Evolutionary conservation across 2,888 invertebrate genomes (phyloP).

Genomic region (Timandra comae): DNA sequence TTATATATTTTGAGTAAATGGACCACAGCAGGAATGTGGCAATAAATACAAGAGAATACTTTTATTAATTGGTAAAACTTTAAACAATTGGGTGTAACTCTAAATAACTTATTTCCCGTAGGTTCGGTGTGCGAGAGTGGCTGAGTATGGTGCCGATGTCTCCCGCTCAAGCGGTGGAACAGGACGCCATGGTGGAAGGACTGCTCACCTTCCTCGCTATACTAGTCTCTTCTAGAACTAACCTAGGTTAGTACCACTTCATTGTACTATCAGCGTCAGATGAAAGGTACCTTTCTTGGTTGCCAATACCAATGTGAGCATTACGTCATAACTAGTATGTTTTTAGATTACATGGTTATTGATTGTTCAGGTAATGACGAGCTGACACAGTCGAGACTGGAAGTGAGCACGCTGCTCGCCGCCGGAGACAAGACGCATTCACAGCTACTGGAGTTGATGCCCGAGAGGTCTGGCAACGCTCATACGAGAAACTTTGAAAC

Average conservation of each 20-base stretch:
- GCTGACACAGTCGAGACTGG: constrained; percentile 84
- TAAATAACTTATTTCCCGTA: no score
- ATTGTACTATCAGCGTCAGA: no score
- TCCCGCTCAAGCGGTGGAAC: constrained; percentile 85
- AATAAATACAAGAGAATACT: no score
- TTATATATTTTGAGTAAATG: no score
- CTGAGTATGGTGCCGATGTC: constrained; percentile 84
- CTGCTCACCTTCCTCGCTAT: constrained; percentile 94
- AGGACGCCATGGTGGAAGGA: constrained; percentile 95
- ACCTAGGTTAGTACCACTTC: constrained; percentile 86
- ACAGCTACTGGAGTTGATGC: constrained; percentile 95
- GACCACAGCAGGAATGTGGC: no score
- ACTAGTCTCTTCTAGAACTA: constrained; percentile 90
- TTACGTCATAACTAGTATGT: no score
- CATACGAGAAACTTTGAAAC: constrained; percentile 93
- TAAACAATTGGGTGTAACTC: no score
- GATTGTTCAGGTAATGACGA: constrained; percentile 74
- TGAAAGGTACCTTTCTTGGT: no score
- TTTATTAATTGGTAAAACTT: no score
- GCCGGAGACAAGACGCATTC: constrained; percentile 97
- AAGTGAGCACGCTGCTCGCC: constrained; percentile 94
- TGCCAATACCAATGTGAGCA: no score
- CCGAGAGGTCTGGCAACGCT: constrained; percentile 95
- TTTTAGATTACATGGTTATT: neutral
- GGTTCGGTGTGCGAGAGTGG: constrained; percentile 93